Conservation (phyloP, 2,797 vertebrate genomes). For the Poeciliopsis presidionis region DNA sequence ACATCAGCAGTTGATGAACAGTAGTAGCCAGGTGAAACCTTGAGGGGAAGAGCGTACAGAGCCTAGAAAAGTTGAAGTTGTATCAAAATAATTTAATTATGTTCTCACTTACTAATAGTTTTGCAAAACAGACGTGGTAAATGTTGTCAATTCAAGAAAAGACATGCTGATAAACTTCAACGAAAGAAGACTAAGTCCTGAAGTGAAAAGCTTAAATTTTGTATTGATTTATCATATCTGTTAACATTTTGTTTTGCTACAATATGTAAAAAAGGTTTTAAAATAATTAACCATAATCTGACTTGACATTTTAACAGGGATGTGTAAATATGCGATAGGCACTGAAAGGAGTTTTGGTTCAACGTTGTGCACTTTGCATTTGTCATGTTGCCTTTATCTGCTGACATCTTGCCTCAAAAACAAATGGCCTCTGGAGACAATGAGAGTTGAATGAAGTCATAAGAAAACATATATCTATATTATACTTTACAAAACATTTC, state of each 20-base stretch:
- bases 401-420: background rate
- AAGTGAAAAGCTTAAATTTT: background rate
- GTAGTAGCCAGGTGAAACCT: too few species aligned
- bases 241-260: background rate
- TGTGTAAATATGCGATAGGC: background rate
- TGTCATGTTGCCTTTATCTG: background rate
- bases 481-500: background rate
- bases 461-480: background rate
- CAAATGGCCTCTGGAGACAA: background rate
- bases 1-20: background rate
- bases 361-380: background rate
- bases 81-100: too few species aligned
- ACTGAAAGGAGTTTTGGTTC: background rate
- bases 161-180: too few species aligned
- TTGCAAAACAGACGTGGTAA: background rate
- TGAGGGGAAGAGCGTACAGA: too few species aligned
- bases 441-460: background rate
- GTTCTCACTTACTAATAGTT: background rate
- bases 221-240: background rate
- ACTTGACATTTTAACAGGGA: background rate
- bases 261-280: background rate
- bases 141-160: background rate
- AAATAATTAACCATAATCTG: background rate
- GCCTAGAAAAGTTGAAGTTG: too few species aligned
- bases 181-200: too few species aligned